These are phyloP conservation scores for Pholis gunnellus DNA, from an alignment of 2,113 vertebrate genomes.

Conservation along the genomic window DNA sequence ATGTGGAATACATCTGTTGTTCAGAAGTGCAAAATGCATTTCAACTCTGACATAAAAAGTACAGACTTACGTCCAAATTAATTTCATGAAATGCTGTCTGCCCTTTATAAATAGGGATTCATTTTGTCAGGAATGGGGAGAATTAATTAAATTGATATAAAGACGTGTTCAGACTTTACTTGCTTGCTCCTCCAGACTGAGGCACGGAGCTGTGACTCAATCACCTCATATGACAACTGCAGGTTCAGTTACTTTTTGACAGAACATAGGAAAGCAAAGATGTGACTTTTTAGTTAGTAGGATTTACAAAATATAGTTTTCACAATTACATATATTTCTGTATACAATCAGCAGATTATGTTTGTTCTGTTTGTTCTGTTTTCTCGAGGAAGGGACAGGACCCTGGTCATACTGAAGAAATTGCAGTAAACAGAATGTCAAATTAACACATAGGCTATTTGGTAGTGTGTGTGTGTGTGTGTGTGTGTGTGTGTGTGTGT, in stretches of 20 bases:
- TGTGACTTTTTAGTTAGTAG: not conserved
- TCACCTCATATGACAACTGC: not conserved
- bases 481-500: not conserved
- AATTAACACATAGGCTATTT: not conserved
- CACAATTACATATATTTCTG: not conserved
- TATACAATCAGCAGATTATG: not conserved
- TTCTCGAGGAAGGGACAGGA: not conserved
- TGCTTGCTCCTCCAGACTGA: constrained; percentile 29
- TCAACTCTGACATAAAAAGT: not conserved
- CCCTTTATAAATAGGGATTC: not conserved
- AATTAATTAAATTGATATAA: not conserved
- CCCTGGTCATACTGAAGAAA: not conserved
- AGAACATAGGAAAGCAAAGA: not conserved
- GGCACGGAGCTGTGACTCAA: constrained; percentile 26
- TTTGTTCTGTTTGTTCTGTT: not conserved
- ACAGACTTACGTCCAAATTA: not conserved
- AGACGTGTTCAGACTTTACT: not conserved
- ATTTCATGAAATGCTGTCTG: not conserved
- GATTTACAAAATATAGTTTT: not conserved
- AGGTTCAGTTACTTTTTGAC: not conserved
- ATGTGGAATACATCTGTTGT: not conserved
- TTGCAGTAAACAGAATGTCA: not conserved
- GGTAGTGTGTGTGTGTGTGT: not conserved
- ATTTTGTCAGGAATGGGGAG: not conserved
- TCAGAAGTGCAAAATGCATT: not conserved